Evolutionary conservation across 1,140 invertebrate genomes (phyloP).

Genomic region (Anagrus nilaparvatae): DNA sequence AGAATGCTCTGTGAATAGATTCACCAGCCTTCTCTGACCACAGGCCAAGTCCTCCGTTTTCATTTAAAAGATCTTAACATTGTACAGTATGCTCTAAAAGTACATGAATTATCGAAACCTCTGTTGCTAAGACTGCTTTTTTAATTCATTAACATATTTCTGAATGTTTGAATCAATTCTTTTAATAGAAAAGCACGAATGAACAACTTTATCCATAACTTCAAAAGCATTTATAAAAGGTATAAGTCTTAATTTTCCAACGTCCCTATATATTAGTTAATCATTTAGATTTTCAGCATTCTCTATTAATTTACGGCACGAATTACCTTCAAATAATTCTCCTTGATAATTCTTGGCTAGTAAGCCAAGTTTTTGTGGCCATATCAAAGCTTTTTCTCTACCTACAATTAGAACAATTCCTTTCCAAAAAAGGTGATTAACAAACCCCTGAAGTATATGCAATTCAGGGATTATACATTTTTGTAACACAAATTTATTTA

Average conservation of each 20-base stretch:
- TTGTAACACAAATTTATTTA: not conserved
- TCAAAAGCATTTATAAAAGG: slow-evolving; percentile 2
- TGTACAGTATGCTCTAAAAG: not conserved
- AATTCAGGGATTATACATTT: slow-evolving; percentile 12
- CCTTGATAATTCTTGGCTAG: slow-evolving; percentile 14
- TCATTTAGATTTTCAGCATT: slow-evolving; percentile 3
- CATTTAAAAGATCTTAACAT: not conserved
- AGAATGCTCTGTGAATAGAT: not conserved
- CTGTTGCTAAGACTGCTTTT: not conserved
- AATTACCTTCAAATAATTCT: slow-evolving; percentile 9
- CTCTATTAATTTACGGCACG: slow-evolving; percentile 10
- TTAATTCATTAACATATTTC: not conserved
- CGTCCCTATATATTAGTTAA: not conserved
- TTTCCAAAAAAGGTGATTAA: slow-evolving; percentile 15
- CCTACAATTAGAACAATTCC: slow-evolving; percentile 11
- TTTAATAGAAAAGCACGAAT: not conserved
- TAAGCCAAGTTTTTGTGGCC: slow-evolving; percentile 10
- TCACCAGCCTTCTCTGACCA: not conserved
- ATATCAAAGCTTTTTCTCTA: slow-evolving; percentile 8
- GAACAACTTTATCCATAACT: slow-evolving; percentile 6
- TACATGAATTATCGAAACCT: not conserved
- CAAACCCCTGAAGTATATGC: slow-evolving; percentile 3
- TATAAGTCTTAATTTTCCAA: slow-evolving; percentile 2
- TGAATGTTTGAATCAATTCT: not conserved
- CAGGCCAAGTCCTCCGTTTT: not conserved